phyloP scores from a whole-genome alignment of 2,888 invertebrate species.

The Diachrysia chrysitis region DNA sequence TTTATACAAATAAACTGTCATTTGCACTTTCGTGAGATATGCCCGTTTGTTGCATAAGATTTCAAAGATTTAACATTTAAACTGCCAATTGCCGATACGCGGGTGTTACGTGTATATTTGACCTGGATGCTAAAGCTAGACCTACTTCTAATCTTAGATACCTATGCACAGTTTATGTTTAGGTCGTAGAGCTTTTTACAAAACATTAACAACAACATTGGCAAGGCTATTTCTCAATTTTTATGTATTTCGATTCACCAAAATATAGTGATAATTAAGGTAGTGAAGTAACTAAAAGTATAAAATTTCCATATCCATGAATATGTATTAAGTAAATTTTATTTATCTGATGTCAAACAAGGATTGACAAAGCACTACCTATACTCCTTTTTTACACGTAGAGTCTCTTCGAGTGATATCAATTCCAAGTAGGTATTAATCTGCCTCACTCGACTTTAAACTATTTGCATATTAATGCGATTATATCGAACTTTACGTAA shows the following conservation, averaged over 20 bases:
- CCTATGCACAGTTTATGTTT: conserved; percentile 9
- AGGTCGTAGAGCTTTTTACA: background rate
- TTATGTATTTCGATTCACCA: background rate
- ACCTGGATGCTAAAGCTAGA: conserved; percentile 65
- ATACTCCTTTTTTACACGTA: background rate
- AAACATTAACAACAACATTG: background rate
- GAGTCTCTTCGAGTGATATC: background rate
- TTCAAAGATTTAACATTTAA: conserved; percentile 74
- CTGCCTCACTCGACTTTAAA: background rate
- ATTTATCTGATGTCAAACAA: background rate
- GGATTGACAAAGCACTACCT: background rate
- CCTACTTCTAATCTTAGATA: conserved; percentile 48
- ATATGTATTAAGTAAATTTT: conserved; percentile 3
- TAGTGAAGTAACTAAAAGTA: background rate
- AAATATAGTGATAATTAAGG: background rate
- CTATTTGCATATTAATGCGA: background rate
- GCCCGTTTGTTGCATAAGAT: conserved; percentile 68
- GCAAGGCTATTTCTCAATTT: background rate
- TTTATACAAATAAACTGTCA: conserved; percentile 41
- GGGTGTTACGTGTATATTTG: conserved; percentile 70
- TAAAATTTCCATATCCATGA: background rate
- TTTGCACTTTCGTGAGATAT: conserved; percentile 70
- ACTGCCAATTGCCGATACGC: conserved; percentile 67
- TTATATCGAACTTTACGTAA: background rate
- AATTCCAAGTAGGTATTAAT: background rate